Evolutionary conservation across 1,140 invertebrate species (phyloP), one percentile per base, ranked within the genome.

Genomic region (Lepeophtheirus salmonis): DNA sequence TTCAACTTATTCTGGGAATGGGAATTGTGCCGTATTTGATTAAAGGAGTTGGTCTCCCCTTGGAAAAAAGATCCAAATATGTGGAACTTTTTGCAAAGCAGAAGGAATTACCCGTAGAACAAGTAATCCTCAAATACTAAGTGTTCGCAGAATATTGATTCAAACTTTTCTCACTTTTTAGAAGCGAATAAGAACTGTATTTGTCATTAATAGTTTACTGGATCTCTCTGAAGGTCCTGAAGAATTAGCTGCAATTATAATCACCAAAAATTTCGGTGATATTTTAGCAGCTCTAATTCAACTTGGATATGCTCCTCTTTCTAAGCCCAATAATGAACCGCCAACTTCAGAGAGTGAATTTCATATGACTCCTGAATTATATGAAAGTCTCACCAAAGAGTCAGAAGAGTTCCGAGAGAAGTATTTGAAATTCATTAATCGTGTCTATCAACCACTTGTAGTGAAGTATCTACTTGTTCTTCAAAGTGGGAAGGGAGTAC

Each of bases 241-340:
- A 41, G 10, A 10, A 3, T 2, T 57, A 4, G 17, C 22, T 4
- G 26, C 23, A 17, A 25, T 57, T 16, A 57, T 57, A 3, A 12
- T 57, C 2, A 52, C 59, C 49, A 61, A 61, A 50, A 48, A 61
- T 30, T 56, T 61, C 13, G 59, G 50, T 14, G 59, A 61, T 24
- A 55, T 61, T 13, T 10, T 61, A n/a, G 59, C 50, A n/a, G 51
- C 51, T 12, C 50, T 61, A 13, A 50, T 61, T 20, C 59, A 61
- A 21, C 48, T 61, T 2, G 18, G 48, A 2, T 14, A 25, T 17
- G 59, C 59, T 16, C 59, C 59, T 10, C 25, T 61, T 2, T 50
- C 20, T 13, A 61, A 61, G 24, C 59, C 59, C 1, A 12, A 48
- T 14, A 24, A 52, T 4, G 2, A 53, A 16, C 17, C 13, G 18